Base-by-base conservation (phyloP, 64 coral and sea anemone species). In the Dendronephthya gigantea region DNA sequence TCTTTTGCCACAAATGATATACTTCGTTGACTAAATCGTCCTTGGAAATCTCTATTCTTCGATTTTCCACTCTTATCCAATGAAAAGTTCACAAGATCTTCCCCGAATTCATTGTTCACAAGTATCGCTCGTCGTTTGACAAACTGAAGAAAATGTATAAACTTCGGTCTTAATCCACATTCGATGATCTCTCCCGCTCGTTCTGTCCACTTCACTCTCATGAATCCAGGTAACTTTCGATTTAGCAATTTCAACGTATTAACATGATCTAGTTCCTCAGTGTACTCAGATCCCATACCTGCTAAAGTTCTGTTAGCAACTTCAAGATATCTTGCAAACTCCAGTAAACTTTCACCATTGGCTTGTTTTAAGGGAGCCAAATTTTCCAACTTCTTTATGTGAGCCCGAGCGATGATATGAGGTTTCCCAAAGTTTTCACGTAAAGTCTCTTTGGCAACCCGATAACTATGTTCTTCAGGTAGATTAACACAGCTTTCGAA, bases 181-280 rank as follows among this genome's bases (percentile, higher is more conserved):
- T 88, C 87, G 34, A 89, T 62, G 83, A 89, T 89, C 25, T 10
- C 83, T 33, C 82, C 88, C 30, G 56, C 88, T 23, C 82, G 35
- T 68, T 89, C 82, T 32, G 52, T 84, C 88, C 88, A 89, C 58
- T 74, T 72, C 3, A 55, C 55, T 83, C 88, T 69, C 39, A 89
- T 74, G 39, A 84, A 89, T 27, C 83, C 40, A 22, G 52, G 82
- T 30, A 68, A 40, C 69, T 89, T 84, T 9, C 72, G 7, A 12
- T 12, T 39, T 79, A 62, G 25, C 19, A 23, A 15, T 7, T 23
- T 15, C 25, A 62, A 62, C 0, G 72, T 79, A 19, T 79, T 79
- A 8, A 35, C 32, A 19, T 79, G 72, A 33, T 33, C 36, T 34
- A 79, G 0, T 33, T 79, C 72, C 9, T 19, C 28, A 17, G 11